These are phyloP conservation scores for Momotus momota DNA, from an alignment of 2,797 vertebrate species.

Conservation along the genomic window DNA sequence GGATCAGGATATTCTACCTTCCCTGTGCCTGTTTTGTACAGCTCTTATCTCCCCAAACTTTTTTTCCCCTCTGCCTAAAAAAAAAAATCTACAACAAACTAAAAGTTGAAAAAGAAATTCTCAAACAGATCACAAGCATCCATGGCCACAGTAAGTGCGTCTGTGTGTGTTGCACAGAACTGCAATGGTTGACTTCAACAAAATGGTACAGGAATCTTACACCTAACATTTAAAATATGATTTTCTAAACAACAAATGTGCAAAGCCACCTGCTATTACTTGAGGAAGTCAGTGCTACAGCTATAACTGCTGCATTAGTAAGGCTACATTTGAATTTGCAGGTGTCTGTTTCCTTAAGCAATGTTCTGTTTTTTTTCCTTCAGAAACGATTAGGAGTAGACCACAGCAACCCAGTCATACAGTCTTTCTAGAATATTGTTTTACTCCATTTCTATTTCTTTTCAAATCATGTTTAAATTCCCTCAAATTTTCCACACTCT, in stretches of 20 bases:
- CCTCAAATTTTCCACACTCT: background rate
- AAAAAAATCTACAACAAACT: background rate
- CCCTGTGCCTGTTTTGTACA: background rate
- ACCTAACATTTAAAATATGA: background rate
- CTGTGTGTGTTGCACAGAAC: background rate
- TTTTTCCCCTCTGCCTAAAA: background rate
- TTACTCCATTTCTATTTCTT: background rate
- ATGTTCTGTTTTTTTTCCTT: background rate
- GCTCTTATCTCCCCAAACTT: background rate
- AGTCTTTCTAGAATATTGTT: background rate
- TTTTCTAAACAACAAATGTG: background rate
- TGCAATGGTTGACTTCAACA: background rate
- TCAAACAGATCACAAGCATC: background rate
- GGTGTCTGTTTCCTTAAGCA: background rate
- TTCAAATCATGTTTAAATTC: background rate
- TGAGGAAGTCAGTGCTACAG: background rate
- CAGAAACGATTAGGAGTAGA: background rate
- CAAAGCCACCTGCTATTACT: background rate
- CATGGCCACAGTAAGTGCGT: rapidly evolving
- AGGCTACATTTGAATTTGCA: background rate
- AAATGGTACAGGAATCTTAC: background rate
- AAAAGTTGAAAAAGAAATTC: background rate
- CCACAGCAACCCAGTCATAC: background rate
- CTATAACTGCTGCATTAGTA: background rate
- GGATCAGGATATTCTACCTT: background rate